These are phyloP conservation scores for Meloidogyne floridensis DNA, from an alignment of 1,140 invertebrate genomes.

Conservation along the genomic window DNA sequence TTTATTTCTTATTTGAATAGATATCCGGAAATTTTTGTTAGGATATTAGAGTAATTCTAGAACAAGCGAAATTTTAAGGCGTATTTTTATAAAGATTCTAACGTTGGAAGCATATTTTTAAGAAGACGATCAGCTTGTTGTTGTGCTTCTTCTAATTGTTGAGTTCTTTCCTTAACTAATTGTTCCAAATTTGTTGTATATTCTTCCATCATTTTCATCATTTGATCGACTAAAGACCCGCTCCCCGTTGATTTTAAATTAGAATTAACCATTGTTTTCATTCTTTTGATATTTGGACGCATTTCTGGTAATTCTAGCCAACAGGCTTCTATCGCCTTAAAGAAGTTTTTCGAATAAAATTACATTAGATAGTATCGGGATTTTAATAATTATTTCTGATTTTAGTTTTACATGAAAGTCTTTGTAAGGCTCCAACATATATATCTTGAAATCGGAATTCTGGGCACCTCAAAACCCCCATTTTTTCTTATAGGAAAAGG, in stretches of 20 bases:
- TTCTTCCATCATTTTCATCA: slow-evolving; percentile 66
- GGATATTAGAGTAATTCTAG: too few relatives aligned
- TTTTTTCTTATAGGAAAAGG: too few relatives aligned
- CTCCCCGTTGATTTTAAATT: slow-evolving; percentile 62
- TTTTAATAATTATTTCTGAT: too few relatives aligned
- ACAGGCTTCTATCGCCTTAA: slow-evolving; percentile 56
- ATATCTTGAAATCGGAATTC: too few relatives aligned
- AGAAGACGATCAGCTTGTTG: slow-evolving; percentile 64
- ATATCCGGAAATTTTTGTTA: too few relatives aligned
- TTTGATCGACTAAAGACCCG: slow-evolving; percentile 63
- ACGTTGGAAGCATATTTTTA: slow-evolving; percentile 65
- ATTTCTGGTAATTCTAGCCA: slow-evolving; percentile 65
- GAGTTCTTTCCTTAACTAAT: slow-evolving; percentile 62
- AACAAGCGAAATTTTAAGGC: too few relatives aligned
- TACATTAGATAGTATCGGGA: too few relatives aligned
- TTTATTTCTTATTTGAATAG: too few relatives aligned
- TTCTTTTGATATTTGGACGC: slow-evolving; percentile 63
- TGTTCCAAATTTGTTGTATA: slow-evolving; percentile 64
- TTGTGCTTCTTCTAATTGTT: slow-evolving; percentile 63
- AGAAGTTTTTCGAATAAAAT: too few relatives aligned
- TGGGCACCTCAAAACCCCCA: too few relatives aligned
- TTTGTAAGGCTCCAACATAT: too few relatives aligned
- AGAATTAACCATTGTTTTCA: slow-evolving; percentile 61
- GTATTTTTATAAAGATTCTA: not conserved
- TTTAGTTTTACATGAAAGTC: too few relatives aligned